Conservation (phyloP, 2,888 invertebrate genomes). For the Melanostoma mellinum region DNA sequence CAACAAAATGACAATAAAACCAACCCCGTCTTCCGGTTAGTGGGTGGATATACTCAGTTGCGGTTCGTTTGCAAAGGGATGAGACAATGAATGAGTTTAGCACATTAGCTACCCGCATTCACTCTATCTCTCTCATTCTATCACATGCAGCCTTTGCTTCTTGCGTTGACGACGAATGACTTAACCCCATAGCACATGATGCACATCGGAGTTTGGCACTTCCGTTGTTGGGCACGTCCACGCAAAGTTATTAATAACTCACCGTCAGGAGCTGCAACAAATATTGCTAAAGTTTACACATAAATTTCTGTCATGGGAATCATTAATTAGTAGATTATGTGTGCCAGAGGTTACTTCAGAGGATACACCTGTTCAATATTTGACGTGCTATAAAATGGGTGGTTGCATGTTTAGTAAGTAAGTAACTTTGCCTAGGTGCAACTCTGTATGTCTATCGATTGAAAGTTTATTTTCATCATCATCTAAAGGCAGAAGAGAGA, state of each 20-base stretch:
- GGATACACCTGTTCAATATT: slow-evolving; percentile 63
- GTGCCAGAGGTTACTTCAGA: slow-evolving; percentile 40
- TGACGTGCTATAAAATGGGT: slow-evolving; percentile 19
- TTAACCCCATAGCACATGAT: slow-evolving; percentile 57
- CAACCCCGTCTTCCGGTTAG: slow-evolving; percentile 64
- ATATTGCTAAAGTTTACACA: slow-evolving; percentile 81
- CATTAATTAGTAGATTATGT: slow-evolving; percentile 78
- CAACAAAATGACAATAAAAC: slow-evolving; percentile 39
- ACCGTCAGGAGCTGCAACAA: slow-evolving; percentile 76
- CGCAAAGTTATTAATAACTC: slow-evolving; percentile 74
- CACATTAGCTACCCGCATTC: slow-evolving; percentile 67
- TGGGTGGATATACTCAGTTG: slow-evolving; percentile 35
- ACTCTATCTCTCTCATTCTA: slow-evolving; percentile 27
- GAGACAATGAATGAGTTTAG: slow-evolving; percentile 43
- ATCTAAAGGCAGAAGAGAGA: neutral
- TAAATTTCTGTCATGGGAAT: slow-evolving; percentile 81
- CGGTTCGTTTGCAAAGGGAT: slow-evolving; percentile 19
- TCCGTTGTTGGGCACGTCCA: slow-evolving; percentile 74
- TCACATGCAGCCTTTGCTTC: neutral
- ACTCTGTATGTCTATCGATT: slow-evolving; percentile 19
- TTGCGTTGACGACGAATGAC: slow-evolving; percentile 6
- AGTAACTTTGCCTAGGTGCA: slow-evolving; percentile 1
- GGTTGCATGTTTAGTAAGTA: slow-evolving; percentile 1
- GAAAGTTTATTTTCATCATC: slow-evolving; percentile 39
- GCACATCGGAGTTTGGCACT: slow-evolving; percentile 73